Evolutionary conservation across 2,888 invertebrate genomes (phyloP), one percentile per base, ranked within the genome.

Genomic region (Osedax fenrisi): DNA sequence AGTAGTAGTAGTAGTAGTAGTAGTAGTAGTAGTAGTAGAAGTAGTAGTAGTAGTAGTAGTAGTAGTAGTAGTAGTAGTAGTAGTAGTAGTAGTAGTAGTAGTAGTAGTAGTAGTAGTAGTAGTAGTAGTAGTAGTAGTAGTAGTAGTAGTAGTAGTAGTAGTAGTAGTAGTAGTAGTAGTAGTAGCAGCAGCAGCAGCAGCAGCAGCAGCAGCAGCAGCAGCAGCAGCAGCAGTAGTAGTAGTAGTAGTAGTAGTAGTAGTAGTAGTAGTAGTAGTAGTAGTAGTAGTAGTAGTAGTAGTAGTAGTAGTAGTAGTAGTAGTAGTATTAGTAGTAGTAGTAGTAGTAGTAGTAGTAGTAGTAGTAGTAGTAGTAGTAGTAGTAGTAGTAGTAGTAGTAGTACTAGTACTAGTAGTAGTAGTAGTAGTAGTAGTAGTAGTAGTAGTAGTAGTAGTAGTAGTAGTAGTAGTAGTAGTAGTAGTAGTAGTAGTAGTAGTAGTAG

Each of bases 91-190:
- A 75, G 75, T 75, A 75, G 75, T 74, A 74, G 74, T 74, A 74
- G 74, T 74, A 74, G 74, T 74, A 74, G 62, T 56, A 64, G 70
- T 75, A 75, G 73, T 75, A 75, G 75, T 75, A 74, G 74, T 74
- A 74, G 74, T 74, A 74, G 74, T 74, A 74, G 70, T 74, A 74
- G 74, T 74, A 74, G 72, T 74, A 74, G 74, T 74, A 74, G 72
- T 75, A 74, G 75, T 75, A 75, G 75, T 75, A 75, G 75, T 74
- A 75, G 75, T 75, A 75, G 75, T 74, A 75, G 75, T 75, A 75
- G 75, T 74, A 74, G 74, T 74, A 74, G 74, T 74, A 74, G 74
- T 74, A 74, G 74, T 74, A 74, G 74, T 74, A 74, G 72, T 72
- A 72, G 70, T 70, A 70, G 41, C 26, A 70, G 41, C 41, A 41